These are phyloP conservation scores for Stegastes partitus DNA, from an alignment of 2,113 vertebrate genomes.

Conservation along the genomic window DNA sequence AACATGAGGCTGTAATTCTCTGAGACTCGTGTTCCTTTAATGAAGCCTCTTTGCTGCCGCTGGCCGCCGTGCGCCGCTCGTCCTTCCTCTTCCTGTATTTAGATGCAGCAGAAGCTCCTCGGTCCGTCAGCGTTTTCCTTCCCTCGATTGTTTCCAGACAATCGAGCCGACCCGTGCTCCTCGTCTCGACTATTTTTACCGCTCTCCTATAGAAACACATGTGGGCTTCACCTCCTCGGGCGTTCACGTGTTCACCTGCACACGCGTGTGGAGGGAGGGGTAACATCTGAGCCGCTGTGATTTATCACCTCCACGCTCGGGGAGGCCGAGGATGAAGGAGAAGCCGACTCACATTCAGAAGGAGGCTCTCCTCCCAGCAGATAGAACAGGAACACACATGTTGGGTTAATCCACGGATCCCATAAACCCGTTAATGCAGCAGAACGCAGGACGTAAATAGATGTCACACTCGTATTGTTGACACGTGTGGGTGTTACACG, in stretches of 20 bases:
- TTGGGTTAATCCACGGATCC: constrained; percentile 22
- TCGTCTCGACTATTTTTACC: constrained; percentile 62
- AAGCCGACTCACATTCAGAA: not conserved
- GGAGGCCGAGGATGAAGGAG: constrained; percentile 15
- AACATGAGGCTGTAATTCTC: no score
- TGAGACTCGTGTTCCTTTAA: no score
- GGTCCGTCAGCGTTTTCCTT: constrained; percentile 53
- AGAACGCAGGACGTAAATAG: constrained; percentile 11
- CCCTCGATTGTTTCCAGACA: constrained; percentile 72
- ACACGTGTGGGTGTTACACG: no score
- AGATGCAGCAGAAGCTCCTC: constrained; percentile 38
- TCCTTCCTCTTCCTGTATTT: constrained; percentile 16
- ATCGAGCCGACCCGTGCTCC: constrained; percentile 35
- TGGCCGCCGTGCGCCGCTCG: no score
- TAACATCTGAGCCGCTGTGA: constrained; percentile 45
- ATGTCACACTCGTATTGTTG: constrained; percentile 10
- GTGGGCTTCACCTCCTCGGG: constrained; percentile 21
- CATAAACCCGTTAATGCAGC: not conserved
- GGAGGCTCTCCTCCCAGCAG: not conserved
- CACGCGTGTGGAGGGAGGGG: not conserved
- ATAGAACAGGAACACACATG: not conserved
- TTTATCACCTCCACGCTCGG: constrained; percentile 51
- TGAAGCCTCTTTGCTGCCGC: no score
- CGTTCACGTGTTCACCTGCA: constrained; percentile 11
- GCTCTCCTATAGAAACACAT: no score